Conservation (phyloP, 2,888 invertebrate species). For the Sisyra terminalis region DNA sequence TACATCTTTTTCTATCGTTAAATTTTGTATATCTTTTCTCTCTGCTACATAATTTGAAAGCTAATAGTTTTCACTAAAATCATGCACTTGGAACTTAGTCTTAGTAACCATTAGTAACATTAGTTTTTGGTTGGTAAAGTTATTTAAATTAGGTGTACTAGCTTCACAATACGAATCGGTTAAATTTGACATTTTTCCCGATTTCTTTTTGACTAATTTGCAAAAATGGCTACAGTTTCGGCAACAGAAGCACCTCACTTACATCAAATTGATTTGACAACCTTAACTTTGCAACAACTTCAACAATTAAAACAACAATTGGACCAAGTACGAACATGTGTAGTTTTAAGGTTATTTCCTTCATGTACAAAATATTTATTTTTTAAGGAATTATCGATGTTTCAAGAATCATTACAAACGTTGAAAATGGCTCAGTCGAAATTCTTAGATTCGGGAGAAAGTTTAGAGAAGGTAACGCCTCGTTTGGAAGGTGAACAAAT, state of each 20-base stretch:
- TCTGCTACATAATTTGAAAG: no score
- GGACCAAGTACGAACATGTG: constrained; percentile 46
- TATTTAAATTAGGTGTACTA: no score
- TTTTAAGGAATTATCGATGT: constrained; percentile 63
- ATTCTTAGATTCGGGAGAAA: constrained; percentile 76
- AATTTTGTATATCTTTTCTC: no score
- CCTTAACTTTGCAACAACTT: constrained; percentile 64
- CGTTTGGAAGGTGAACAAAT: constrained; percentile 67
- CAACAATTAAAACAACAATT: constrained; percentile 72
- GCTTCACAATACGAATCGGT: no score
- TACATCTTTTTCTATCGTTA: no score
- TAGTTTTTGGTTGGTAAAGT: no score
- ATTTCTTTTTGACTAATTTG: not conserved
- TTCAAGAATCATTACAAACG: constrained; percentile 79
- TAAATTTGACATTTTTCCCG: no score
- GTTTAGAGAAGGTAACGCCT: constrained; percentile 61
- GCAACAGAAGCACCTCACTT: constrained; percentile 43
- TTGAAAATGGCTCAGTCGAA: constrained; percentile 81
- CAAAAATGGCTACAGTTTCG: constrained; percentile 27
- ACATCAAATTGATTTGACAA: constrained; percentile 67
- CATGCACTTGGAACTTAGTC: no score
- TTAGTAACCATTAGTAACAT: no score
- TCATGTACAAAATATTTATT: constrained; percentile 9
- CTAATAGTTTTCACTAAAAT: no score
- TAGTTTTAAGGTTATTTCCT: not conserved